Evolutionary conservation across 2,888 invertebrate species (phyloP), one percentile per base, ranked within the genome.

Genomic region (Trichopria drosophilae): DNA sequence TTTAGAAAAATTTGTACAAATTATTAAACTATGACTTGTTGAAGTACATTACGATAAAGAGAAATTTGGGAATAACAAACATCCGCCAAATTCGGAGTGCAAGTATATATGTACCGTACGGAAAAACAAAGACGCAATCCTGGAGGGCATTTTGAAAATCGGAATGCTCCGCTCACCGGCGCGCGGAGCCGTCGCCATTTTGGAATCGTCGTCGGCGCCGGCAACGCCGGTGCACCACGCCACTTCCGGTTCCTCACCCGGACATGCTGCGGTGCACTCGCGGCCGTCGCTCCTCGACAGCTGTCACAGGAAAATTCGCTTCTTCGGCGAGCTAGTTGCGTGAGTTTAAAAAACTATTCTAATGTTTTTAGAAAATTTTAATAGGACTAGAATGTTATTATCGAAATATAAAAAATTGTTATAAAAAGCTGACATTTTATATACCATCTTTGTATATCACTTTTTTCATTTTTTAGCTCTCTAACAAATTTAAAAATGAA

Each of bases 321-420:
- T 85, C 68, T 84, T 85, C 72, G 84, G 85, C 64, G 86, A 85
- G 68, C 80, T 86, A 67, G 85, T 86, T 73, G 84, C 86, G 86
- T 86, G 81, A 85, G 86, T 81, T 60, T 57, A n/a, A n/a, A n/a
- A n/a, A n/a, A n/a, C n/a, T n/a, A n/a, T n/a, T n/a, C 43, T 51
- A 34, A 19, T 46, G 28, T 39, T 32, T 42, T 40, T 39, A 44
- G 47, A 44, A 29, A 48, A 41, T 22, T 31, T 31, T 4, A 28
- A 7, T 16, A 10, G 12, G 23, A 12, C 26, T 35, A 18, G n/a
- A 35, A 47, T 36, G 13, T 50, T 36, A 39, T n/a, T n/a, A n/a
- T n/a, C n/a, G n/a, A n/a, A n/a, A n/a, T n/a, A n/a, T n/a, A n/a
- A n/a, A n/a, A n/a, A n/a, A n/a, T n/a, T n/a, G n/a, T n/a, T n/a